Evolutionary conservation across 2,888 invertebrate species (phyloP).

Genomic region (Sesia bembeciformis): DNA sequence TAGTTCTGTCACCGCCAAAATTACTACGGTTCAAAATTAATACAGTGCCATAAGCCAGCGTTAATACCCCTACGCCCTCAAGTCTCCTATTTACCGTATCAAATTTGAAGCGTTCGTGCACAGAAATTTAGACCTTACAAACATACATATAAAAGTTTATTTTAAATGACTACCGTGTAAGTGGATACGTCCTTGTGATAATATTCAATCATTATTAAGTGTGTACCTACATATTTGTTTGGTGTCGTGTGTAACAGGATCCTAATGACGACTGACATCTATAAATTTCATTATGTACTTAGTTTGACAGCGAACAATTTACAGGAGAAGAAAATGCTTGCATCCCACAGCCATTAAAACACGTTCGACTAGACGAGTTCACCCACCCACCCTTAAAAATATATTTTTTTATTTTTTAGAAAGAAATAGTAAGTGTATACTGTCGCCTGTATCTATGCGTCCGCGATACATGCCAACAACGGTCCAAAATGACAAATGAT

Average conservation of each 20-base stretch:
- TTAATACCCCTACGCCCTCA: constrained; percentile 54
- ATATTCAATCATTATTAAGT: constrained; percentile 62
- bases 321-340: too few species aligned
- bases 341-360: too few species aligned
- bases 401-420: too few species aligned
- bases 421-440: too few species aligned
- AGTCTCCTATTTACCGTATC: constrained; percentile 63
- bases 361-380: too few species aligned
- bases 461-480: too few species aligned
- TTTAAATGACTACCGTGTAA: constrained; percentile 7
- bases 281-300: constrained; percentile 42
- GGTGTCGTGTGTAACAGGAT: constrained; percentile 65
- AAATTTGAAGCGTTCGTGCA: constrained; percentile 43
- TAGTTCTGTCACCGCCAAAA: constrained; percentile 73
- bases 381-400: too few species aligned
- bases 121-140: constrained; percentile 19
- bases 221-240: constrained; percentile 71
- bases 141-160: constrained; percentile 14
- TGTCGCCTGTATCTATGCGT: too few species aligned
- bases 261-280: constrained; percentile 65
- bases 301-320: background rate
- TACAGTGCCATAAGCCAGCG: constrained; percentile 72
- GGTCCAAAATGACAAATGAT: too few species aligned
- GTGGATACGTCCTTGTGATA: constrained; percentile 32
- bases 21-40: constrained; percentile 75